Base-by-base conservation (phyloP, 2,113 vertebrate genomes). In the Silurus glanis region DNA sequence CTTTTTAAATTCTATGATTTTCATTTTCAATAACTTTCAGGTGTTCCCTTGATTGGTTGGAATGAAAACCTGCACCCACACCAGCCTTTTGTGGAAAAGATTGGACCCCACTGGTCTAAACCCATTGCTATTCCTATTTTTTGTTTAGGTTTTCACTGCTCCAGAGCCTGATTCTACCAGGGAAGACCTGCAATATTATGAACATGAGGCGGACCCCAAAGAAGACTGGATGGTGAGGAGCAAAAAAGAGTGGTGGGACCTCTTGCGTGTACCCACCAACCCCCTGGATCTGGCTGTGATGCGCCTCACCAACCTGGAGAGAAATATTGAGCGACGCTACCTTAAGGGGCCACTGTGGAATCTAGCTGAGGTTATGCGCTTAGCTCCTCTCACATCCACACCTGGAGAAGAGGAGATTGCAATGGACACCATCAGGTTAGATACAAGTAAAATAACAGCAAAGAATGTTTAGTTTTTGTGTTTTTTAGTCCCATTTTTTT, bases 271-370 rank as follows among this genome's bases (percentile, higher is more conserved):
- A 66, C 92, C 90, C 81, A 96, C 93, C 56, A 97, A 98, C 93
- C 97, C 98, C 0, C 86, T 99, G 91, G 98, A 99, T 90, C 91
- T 99, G 91, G 98, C 96, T 0, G 95, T 98, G 86, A 93, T 95
- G 64, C 95, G 97, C 0, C 91, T 99, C 17, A 92, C 95, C 1
- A 96, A 96, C 9, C 95, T 99, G 10, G 98, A 99, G 93, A 95
- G 95, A 47, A 97, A 99, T 89, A 94, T 99, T 4, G 98, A 99
- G 89, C 94, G 98, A 0, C 96, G 97, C 23, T 99, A 98, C 91
- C 94, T 99, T 37, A 97, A 96, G 93, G 97, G 98, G 87, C 98
- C 98, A 0, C 96, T 99, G 1, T 98, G 98, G 97, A 94, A 96
- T 2, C 92, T 95, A 2, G 94, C 96, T 0, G 97, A 98, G 84